These are phyloP conservation scores for Zoroaster sp. DNA, from an alignment of 53 echinoderm and acorn worm species.

Conservation along the genomic window DNA sequence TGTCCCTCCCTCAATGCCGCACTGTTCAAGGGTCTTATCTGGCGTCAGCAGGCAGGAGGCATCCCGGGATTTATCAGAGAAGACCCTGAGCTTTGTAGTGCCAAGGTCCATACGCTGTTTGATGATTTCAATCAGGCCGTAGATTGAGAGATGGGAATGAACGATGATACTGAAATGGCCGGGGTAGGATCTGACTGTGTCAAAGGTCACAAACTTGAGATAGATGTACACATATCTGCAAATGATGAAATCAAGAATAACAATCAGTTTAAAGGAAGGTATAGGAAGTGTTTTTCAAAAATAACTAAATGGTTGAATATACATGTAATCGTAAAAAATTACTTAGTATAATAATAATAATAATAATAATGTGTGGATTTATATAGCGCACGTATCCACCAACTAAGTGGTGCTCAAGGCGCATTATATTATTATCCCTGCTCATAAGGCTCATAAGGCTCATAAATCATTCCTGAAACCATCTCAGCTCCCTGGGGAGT, in stretches of 20 bases:
- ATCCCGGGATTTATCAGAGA: slow-evolving; percentile 79
- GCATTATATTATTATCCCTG: too few species aligned
- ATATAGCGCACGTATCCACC: too few species aligned
- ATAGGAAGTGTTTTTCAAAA: too few species aligned
- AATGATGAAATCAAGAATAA: not conserved
- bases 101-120: slow-evolving; percentile 70
- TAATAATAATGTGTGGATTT: too few species aligned
- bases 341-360: too few species aligned
- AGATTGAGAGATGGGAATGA: slow-evolving; percentile 84
- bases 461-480: too few species aligned
- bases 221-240: slow-evolving; percentile 80
- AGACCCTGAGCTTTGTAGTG: slow-evolving; percentile 83
- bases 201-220: slow-evolving; percentile 85
- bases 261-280: not conserved
- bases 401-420: too few species aligned
- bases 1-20: slow-evolving; percentile 77
- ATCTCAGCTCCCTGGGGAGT: too few species aligned
- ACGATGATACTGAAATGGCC: slow-evolving; percentile 84
- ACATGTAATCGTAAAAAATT: too few species aligned
- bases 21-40: slow-evolving; percentile 75
- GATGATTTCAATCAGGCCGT: slow-evolving; percentile 71
- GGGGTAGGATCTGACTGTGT: slow-evolving; percentile 82
- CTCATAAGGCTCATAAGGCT: too few species aligned
- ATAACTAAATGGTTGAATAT: too few species aligned
- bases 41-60: slow-evolving; percentile 67